Evolutionary conservation across 2,888 invertebrate genomes (phyloP), one percentile per base, ranked within the genome.

Genomic region (Andrena bicolor): DNA sequence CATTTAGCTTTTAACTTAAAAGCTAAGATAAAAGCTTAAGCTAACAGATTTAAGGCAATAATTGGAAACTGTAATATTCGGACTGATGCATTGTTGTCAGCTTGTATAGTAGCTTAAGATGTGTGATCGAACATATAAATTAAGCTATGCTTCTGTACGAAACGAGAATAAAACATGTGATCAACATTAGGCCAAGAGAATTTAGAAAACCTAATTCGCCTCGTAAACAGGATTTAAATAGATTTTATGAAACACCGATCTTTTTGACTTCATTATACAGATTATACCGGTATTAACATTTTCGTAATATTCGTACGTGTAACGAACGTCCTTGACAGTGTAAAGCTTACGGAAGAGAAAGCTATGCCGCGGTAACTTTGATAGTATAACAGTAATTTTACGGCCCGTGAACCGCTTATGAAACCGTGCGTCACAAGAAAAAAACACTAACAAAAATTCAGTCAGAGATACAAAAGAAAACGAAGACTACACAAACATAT

Each of bases 291-390:
- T 20, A 48, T 28, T 41, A 13, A 49, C 20, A 64, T 16, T 78
- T 53, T 16, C 10, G 35, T 35, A 26, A 60, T 26, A n/a, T 75
- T 74, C 28, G 13, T 53, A 2, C 28, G 6, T n/a, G n/a, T 2
- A 23, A 76, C 16, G 16, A 23, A 28, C 5, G 32, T 69, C 32
- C 30, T 75, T 66, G 35, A 51, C 10, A 75, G 13, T 48, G 8
- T 68, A 35, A 49, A n/a, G n/a, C 28, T 80, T 56, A 49, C 60
- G 28, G 32, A 79, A 70, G 70, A 61, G 70, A 79, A 81, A 79
- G 61, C 13, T n/a, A 3, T 4, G 8, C 7, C n/a, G 49, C 16
- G 26, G 32, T 71, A 66, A 78, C 13, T 51, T 68, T 63, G n/a
- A 56, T 49, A 10, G 16, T 56, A 72, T 49, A 51, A 64, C 41